Conservation (phyloP, 2,113 vertebrate species). For the Lonchura striata region DNA sequence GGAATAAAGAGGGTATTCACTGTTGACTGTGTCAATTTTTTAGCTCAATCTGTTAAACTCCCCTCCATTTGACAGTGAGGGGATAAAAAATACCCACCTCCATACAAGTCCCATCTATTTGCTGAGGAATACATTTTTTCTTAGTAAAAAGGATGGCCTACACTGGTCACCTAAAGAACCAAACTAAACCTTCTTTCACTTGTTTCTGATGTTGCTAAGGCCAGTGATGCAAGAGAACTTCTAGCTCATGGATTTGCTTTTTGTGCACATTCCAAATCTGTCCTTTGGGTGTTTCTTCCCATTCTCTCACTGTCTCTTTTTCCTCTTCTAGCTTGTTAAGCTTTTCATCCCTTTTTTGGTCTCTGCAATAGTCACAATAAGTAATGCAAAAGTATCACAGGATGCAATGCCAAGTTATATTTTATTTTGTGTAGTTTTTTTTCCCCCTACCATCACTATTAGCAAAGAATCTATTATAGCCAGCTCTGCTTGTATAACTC, state of each 20-base stretch:
- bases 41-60: neutral
- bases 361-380: neutral
- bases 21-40: neutral
- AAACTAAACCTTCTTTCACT: neutral
- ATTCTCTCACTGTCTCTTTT: neutral
- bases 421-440: neutral
- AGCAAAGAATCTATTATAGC: neutral
- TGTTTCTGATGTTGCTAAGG: neutral
- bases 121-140: neutral
- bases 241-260: neutral
- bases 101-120: neutral
- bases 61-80: neutral
- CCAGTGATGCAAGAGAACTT: neutral
- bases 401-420: neutral
- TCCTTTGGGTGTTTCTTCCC: neutral
- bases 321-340: neutral
- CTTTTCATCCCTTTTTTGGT: neutral
- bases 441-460: neutral
- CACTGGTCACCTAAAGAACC: neutral
- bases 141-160: neutral
- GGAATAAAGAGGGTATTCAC: neutral
- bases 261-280: neutral
- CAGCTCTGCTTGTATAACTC: neutral
- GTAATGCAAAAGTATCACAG: neutral
- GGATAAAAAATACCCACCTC: neutral